phyloP scores from a whole-genome alignment of 2,888 invertebrate genomes.

The Helicoverpa assulta region DNA sequence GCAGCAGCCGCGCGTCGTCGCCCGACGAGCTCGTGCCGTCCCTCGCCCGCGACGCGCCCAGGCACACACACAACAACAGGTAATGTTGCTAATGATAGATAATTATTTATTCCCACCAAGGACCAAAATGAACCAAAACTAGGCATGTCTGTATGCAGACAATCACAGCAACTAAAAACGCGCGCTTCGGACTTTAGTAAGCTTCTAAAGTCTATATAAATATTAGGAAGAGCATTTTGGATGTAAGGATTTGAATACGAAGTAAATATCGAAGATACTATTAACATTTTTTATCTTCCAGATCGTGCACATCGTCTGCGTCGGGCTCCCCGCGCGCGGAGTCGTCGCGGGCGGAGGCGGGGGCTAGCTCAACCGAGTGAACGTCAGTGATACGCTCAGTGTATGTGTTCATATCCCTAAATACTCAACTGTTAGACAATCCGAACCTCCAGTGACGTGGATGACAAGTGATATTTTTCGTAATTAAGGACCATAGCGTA shows the following conservation, averaged over 20 bases:
- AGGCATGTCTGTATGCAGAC: too few relatives aligned
- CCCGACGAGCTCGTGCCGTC: conserved; percentile 92
- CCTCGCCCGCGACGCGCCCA: conserved; percentile 65
- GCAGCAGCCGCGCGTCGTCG: conserved; percentile 91
- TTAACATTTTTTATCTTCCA: conserved; percentile 48
- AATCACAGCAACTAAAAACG: too few relatives aligned
- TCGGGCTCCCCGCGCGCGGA: conserved; percentile 67
- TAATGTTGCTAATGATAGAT: conserved; percentile 26
- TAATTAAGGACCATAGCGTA: conserved; percentile 62
- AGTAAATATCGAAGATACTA: neutral
- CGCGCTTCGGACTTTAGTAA: too few relatives aligned
- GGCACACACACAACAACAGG: conserved; percentile 56
- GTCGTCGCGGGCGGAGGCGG: conserved; percentile 67
- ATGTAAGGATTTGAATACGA: too few relatives aligned
- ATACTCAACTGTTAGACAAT: conserved; percentile 78
- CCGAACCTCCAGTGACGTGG: conserved; percentile 84
- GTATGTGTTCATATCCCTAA: conserved; percentile 83
- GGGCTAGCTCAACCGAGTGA: conserved; percentile 68
- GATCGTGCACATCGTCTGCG: conserved; percentile 77
- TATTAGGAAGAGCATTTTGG: too few relatives aligned
- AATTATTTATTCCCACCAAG: neutral
- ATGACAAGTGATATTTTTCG: conserved; percentile 86
- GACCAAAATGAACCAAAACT: too few relatives aligned
- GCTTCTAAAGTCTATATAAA: too few relatives aligned
- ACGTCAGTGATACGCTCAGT: conserved; percentile 47